phyloP scores from a whole-genome alignment of 2,888 invertebrate species.

The Apotomis turbidana region DNA sequence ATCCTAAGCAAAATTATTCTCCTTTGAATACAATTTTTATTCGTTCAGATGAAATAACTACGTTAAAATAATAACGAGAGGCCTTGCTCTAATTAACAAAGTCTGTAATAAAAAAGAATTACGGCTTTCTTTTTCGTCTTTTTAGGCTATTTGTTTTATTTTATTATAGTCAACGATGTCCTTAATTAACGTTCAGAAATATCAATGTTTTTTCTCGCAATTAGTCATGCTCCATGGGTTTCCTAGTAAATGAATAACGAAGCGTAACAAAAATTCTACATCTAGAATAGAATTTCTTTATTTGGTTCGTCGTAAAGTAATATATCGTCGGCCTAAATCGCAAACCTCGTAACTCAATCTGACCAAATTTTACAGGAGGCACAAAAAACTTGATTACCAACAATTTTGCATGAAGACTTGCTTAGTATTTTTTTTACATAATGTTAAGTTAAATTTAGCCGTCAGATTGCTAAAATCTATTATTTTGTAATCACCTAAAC shows the following conservation, averaged over 20 bases:
- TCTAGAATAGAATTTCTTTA: no score
- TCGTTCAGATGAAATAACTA: constrained; percentile 21
- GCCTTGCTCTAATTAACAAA: constrained; percentile 30
- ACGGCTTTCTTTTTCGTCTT: constrained; percentile 22
- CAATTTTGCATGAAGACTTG: no score
- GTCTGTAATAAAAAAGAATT: constrained; percentile 29
- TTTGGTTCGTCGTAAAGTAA: not conserved
- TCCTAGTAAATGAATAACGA: not conserved
- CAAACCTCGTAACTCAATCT: no score
- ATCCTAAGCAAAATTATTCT: not conserved
- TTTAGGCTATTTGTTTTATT: constrained; percentile 27
- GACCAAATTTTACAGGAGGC: no score
- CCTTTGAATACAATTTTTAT: constrained; percentile 23
- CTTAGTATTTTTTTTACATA: no score
- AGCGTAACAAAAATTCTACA: not conserved
- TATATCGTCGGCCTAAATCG: no score
- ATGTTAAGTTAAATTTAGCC: no score
- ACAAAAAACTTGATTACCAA: no score
- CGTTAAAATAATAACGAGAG: constrained; percentile 30
- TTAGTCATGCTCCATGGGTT: not conserved
- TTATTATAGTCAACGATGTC: constrained; percentile 22
- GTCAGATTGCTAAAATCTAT: no score
- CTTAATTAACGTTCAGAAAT: constrained; percentile 27
- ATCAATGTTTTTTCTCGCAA: not conserved
- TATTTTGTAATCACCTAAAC: no score